phyloP scores from a whole-genome alignment of 2,113 vertebrate species.

The Cricetomys ansorgei region DNA sequence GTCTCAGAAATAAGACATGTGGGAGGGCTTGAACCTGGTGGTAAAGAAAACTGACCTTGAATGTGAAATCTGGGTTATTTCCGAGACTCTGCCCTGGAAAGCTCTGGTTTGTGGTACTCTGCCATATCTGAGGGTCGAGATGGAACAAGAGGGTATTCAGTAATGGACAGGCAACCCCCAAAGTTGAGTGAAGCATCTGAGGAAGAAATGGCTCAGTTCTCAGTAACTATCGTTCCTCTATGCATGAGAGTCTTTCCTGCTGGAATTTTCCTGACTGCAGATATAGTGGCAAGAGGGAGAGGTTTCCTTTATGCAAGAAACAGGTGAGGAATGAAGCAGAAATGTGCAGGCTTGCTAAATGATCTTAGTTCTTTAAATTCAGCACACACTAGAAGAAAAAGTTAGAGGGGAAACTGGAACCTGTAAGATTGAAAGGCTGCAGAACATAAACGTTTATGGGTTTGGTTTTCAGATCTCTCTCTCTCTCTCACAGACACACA shows the following conservation, averaged over 20 bases:
- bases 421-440: conserved; percentile 73
- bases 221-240: background rate
- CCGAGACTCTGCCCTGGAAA: background rate
- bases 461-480: conserved; percentile 65
- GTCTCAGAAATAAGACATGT: background rate
- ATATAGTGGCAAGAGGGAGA: background rate
- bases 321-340: background rate
- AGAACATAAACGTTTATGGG: conserved; percentile 81
- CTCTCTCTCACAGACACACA: background rate
- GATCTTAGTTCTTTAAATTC: conserved; percentile 60
- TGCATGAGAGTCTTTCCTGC: background rate
- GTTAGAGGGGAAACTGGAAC: conserved; percentile 66
- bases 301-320: conserved; percentile 3
- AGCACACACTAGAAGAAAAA: conserved; percentile 71
- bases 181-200: background rate
- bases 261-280: background rate
- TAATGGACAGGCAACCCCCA: too few relatives aligned
- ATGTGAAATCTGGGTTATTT: background rate
- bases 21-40: background rate
- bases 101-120: background rate
- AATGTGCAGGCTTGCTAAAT: background rate
- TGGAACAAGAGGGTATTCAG: background rate
- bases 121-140: background rate
- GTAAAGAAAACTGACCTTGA: background rate
- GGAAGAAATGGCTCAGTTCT: background rate